Base-by-base conservation (phyloP, 1,140 invertebrate species). In the Alviniconcha marisindica region DNA sequence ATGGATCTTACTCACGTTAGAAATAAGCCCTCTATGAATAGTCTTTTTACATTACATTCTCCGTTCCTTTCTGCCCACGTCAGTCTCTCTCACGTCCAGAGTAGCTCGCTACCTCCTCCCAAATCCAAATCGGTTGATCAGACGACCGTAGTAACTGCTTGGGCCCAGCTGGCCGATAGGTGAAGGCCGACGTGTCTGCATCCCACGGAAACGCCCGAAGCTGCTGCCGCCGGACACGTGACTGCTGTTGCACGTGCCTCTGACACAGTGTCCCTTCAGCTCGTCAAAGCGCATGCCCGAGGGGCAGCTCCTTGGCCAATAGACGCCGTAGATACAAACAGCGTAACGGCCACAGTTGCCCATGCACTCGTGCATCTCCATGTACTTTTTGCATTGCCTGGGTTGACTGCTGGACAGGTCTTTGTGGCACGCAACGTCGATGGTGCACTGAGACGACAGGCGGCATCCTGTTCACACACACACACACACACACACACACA, bases 241-340 rank as follows among this genome's bases (percentile, higher is more conserved):
- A 44, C 38, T 7, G 66, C 36, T 33, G 21, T 31, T 24, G 54
- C 77, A 79, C 18, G 14, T 18, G 1, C 77, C 77, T 31, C 54
- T 28, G 5, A 80, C 78, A 40, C 78, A 80, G n/a, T 31, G 33
- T 10, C 33, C 56, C n/a, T 44, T 40, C 14, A 38, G 21, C 40
- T 77, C 74, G 51, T 83, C 82, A 31, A 81, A 85, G 24, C 38
- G 56, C 51, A 60, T 51, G 38, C 81, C 81, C 5, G 21, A 21
- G 36, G 77, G 81, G 40, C 84, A 85, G 4, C 10, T 3, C 21
- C 82, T 73, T 1, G 60, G 28, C 54, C 76, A 83, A 48, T 80
- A 85, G 14, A 56, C 24, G 5, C 84, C 84, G 60, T 85, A 85
- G 28, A 69, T 76, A 48, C 84, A 85, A 56, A 81, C 51, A 31